Base-by-base conservation (phyloP, 1,140 invertebrate species). In the Drosophila pallidifrons region DNA sequence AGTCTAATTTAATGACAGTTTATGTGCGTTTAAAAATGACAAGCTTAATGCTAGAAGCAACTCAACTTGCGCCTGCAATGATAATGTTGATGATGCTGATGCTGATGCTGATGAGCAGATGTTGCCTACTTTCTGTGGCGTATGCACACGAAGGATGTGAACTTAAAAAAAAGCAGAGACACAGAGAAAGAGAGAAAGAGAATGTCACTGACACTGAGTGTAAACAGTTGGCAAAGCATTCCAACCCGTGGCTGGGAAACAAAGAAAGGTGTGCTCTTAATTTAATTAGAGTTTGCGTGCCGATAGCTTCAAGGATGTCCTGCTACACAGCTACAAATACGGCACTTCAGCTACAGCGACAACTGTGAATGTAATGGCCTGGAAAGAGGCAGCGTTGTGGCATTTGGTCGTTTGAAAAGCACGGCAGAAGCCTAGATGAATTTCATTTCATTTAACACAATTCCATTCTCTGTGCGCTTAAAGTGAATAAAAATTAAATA, bases 371-470 rank as follows among this genome's bases (percentile, higher is more conserved):
- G 81, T 89, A 89, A 89, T 89, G 86, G 81, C 55, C 78, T 90
- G 85, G 81, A 89, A 89, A 85, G 72, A 78, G 51, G 51, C 51
- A 28, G 82, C 79, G 88, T 88, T 87, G 51, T 28, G 51, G 82
- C 79, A 87, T 88, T 87, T 83, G 69, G 65, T 73, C 72, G 49
- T 43, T 54, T 65, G 45, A 61, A 54, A 70, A 54, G 32, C 35
- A 32, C 38, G 10, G 7, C 45, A 52, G 58, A 68, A 70, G 76
- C 61, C 65, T 76, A 80, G 77, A 85, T 90, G 86, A 81, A 89
- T 89, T 89, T 89, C 76, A 81, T 89, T 89, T 81, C 85, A 76
- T 79, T 89, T 79, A 89, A 90, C 81, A 76, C 75, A 89, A 90
- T 85, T 88, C 63, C 82, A 88, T 78, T 7, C 35, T 38, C 7